These are phyloP conservation scores for Zaprionus nigranus DNA, from an alignment of 1,140 invertebrate genomes.

Conservation along the genomic window DNA sequence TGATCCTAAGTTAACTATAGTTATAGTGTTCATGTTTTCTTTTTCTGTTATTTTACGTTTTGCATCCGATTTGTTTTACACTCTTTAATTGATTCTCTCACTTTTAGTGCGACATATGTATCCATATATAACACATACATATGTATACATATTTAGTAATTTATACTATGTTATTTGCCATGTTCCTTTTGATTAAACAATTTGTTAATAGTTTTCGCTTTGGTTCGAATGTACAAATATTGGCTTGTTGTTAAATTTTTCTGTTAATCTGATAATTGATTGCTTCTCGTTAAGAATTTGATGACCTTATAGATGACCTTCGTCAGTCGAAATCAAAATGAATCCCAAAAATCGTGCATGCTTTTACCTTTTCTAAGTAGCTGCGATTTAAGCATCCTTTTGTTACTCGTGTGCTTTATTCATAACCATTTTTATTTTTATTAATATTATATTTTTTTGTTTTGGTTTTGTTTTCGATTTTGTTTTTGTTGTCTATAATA, in stretches of 20 bases:
- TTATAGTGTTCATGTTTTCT: conserved; percentile 17
- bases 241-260: conserved; percentile 14
- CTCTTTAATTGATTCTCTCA: conserved; percentile 60
- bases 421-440: conserved; percentile 20
- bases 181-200: conserved; percentile 4
- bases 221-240: conserved; percentile 26
- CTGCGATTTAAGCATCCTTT: conserved; percentile 8
- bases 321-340: conserved; percentile 16
- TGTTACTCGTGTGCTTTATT: conserved; percentile 9
- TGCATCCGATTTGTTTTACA: conserved; percentile 5
- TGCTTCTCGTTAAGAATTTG: conserved; percentile 59
- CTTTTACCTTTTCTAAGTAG: background rate
- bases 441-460: conserved; percentile 25
- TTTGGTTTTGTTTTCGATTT: conserved; percentile 27
- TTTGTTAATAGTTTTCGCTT: conserved; percentile 25
- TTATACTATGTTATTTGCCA: conserved; percentile 10
- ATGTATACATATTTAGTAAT: conserved; percentile 38
- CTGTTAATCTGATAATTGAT: conserved; percentile 61
- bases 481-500: conserved; percentile 72
- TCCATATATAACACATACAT: conserved; percentile 13
- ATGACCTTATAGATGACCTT: conserved; percentile 9
- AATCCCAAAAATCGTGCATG: conserved; percentile 12
- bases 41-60: conserved; percentile 22
- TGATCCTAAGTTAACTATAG: conserved; percentile 1
- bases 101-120: conserved; percentile 45